Base-by-base conservation (phyloP, 1,140 invertebrate species). In the Macrobrachium nipponense region DNA sequence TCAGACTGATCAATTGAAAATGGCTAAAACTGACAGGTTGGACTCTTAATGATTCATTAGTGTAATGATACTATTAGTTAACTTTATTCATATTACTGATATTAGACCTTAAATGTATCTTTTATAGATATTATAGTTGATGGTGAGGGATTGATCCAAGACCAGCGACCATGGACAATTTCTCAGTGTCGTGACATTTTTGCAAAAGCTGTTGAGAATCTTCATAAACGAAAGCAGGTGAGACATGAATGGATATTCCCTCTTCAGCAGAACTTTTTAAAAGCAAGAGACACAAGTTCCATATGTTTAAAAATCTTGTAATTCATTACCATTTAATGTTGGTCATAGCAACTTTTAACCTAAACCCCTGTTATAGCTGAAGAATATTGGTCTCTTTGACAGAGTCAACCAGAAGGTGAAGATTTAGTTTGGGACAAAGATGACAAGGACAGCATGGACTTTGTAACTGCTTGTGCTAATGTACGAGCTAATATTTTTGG, bases 381-480 rank as follows among this genome's bases (percentile, higher is more conserved):
- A 43, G 12, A 36, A 44, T 36, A 8, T 18, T 58, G 23, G 20
- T 36, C 58, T 20, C 20, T 20, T 23, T 20, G 66, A 64, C 75
- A 86, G 73, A 66, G 43, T 27, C 62, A 62, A 15, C 91, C 93
- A 5, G 93, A 93, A 12, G 94, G 93, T 58, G 95, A 96, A 89
- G 94, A 95, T 90, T 92, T 99, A 0, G 94, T 97, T 43, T 99
- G 98, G 98, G 98, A 99, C 91, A 99, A 99, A 91, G 98, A 99
- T 92, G 97, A 99, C 91, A 95, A 96, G 87, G 92, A 93, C 86
- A 95, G 96, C 0, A 97, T 99, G 96, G 95, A 99, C 91, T 99
- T 99, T 93, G 98, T 99, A 5, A 95, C 97, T 0, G 94, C 97
- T 5, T 97, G 97, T 91, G 95, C 98, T 1, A 99, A 99, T 91